Base-by-base conservation (phyloP, 2,888 invertebrate species). In the Campopleginae sp. region DNA sequence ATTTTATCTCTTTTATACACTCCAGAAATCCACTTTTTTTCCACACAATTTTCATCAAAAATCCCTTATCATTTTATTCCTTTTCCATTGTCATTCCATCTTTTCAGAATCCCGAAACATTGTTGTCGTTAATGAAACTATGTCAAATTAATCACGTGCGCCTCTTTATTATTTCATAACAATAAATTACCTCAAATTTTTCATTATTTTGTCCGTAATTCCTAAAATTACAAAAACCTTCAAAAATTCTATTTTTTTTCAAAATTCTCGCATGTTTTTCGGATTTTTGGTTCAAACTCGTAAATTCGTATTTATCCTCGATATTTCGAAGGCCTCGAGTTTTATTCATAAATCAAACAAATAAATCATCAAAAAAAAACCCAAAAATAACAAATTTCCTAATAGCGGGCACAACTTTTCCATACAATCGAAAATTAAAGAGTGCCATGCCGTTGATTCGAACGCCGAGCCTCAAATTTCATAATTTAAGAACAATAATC, bases 61-160 rank as follows among this genome's bases (percentile, higher is more conserved):
- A 23, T 44, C 23, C 8, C 14, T 33, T 17, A 2, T 7, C 17
- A 14, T 48, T n/a, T 33, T 27, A n/a, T 2, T 71, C 71, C 58
- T 54, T 66, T 19, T n/a, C 3, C 12, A 12, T 17, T 7, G 1
- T 38, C 0, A 33, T 12, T 48, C 19, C 12, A 65, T 65, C 23
- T 31, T 65, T 51, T 12, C 2, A n/a, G 1, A 54, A 31, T 46
- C 1, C 0, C 4, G 6, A 70, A 44, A 61, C 19, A 74, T 44
- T 10, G 8, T 17, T 31, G 17, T 58, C 48, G 17, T 33, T 44
- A 68, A 42, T 58, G 17, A 44, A 58, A 44, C 58, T 44, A 17
- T 58, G 78, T 70, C 68, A 68, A 78, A 70, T 17, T 31, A 44
- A 61, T 75, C 75, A 75, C 75, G 51, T 66, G 48, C 42, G 4